Percentiles rank a stretch among this genome's conserved stretches.
phyloP scores from a whole-genome alignment of 2,888 invertebrate genomes.

The Phortica magna region DNA sequence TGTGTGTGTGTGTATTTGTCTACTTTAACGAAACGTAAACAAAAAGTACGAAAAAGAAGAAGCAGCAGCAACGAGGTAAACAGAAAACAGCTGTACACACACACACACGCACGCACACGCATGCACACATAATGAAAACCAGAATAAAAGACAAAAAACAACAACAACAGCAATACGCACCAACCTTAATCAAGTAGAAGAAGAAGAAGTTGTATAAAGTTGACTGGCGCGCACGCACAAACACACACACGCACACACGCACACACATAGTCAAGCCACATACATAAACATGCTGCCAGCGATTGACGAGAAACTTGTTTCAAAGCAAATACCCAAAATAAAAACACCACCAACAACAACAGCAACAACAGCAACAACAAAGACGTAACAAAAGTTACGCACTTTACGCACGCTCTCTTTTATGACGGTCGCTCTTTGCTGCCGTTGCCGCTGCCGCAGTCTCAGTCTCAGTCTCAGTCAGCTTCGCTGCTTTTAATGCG shows the following conservation, averaged over 20 bases:
- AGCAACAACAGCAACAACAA: constrained; percentile 42
- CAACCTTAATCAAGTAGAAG: not conserved
- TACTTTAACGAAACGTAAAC: constrained; percentile 63
- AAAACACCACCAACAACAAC: constrained; percentile 17
- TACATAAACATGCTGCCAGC: not conserved
- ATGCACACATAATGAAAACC: not conserved
- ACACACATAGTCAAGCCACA: no score
- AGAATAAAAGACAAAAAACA: constrained; percentile 23
- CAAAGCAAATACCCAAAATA: not conserved
- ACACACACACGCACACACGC: constrained; percentile 21
- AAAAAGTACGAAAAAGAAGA: constrained; percentile 69
- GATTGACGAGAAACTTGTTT: constrained; percentile 24
- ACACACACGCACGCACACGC: constrained; percentile 38
- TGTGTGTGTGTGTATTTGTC: constrained; percentile 41
- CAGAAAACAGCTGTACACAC: constrained; percentile 72
- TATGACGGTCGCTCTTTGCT: constrained; percentile 33
- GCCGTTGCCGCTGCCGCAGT: constrained; percentile 57
- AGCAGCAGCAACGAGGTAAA: constrained; percentile 71
- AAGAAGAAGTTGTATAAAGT: not conserved
- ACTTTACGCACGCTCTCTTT: constrained; percentile 67
- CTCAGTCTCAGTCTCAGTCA: constrained; percentile 24
- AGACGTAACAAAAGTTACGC: constrained; percentile 65
- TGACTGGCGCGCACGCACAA: not conserved
- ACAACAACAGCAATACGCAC: constrained; percentile 5
- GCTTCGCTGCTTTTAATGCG: no score